Conservation (phyloP, 2,113 vertebrate genomes). For the Microtus montanus region DNA sequence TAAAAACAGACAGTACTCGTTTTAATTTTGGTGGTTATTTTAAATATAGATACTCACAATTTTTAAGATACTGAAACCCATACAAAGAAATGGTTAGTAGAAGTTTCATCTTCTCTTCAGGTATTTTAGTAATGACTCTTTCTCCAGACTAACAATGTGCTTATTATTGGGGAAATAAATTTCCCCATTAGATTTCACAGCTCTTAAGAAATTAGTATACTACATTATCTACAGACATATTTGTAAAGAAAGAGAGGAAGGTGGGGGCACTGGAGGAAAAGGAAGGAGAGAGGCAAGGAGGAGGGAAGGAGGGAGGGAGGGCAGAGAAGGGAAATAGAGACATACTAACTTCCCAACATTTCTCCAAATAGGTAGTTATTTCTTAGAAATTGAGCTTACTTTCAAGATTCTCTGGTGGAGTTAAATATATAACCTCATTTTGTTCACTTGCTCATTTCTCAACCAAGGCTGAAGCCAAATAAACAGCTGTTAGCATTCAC, state of each 20-base stretch:
- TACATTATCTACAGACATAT: constrained; percentile 23
- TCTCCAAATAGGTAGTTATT: not conserved
- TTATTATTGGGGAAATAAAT: constrained; percentile 47
- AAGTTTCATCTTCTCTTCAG: not conserved
- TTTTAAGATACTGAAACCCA: not conserved
- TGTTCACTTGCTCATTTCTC: constrained; percentile 26
- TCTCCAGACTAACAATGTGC: constrained; percentile 14
- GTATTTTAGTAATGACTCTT: constrained; percentile 62
- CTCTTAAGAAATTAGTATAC: constrained; percentile 7
- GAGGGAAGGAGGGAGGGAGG: accelerated
- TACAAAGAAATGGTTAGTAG: constrained; percentile 49
- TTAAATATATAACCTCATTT: constrained; percentile 38
- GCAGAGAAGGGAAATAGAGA: not conserved
- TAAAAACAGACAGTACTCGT: constrained; percentile 16
- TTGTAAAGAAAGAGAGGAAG: not conserved
- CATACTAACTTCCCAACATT: not conserved
- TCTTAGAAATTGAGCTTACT: constrained; percentile 37
- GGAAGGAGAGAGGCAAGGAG: not conserved
- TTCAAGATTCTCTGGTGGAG: constrained; percentile 27
- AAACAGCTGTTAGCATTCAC: constrained; percentile 5
- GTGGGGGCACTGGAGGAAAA: not conserved
- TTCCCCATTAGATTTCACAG: not conserved
- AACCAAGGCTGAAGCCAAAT: constrained; percentile 20
- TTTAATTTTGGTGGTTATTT: not conserved
- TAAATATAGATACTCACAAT: not conserved